Base-by-base conservation (phyloP, 2,888 invertebrate species). In the Mayetiola destructor region DNA sequence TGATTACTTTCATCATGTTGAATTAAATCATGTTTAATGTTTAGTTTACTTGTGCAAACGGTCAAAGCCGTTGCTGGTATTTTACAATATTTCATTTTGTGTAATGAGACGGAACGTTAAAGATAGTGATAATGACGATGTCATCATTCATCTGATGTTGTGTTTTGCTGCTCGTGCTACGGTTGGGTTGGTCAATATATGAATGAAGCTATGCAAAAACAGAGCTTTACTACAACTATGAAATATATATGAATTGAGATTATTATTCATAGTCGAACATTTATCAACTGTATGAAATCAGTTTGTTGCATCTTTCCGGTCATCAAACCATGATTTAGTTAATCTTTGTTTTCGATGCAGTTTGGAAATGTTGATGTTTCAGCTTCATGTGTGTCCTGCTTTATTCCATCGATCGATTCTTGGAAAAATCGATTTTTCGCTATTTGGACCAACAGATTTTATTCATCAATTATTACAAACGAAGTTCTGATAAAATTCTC, bases 231-330 rank as follows among this genome's bases (percentile, higher is more conserved):
- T n/a, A n/a, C n/a, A n/a, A n/a, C n/a, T n/a, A n/a, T n/a, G n/a
- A n/a, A n/a, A n/a, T n/a, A n/a, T n/a, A n/a, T n/a, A n/a, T n/a
- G n/a, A n/a, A n/a, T n/a, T n/a, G n/a, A n/a, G n/a, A n/a, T n/a
- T n/a, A n/a, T n/a, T n/a, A n/a, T n/a, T n/a, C n/a, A n/a, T n/a
- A n/a, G n/a, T n/a, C n/a, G n/a, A n/a, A n/a, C n/a, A n/a, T n/a
- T n/a, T n/a, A n/a, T n/a, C n/a, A n/a, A n/a, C n/a, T n/a, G n/a
- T n/a, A n/a, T n/a, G n/a, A n/a, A n/a, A n/a, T n/a, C n/a, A n/a
- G n/a, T n/a, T n/a, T n/a, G n/a, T n/a, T 48, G 48, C 48, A 48
- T 48, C 48, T 48, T 48, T 48, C 48, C 48, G 48, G 48, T 48
- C 48, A 27, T 48, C 48, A 48, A 48, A 48, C 48, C 27, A 27